These are phyloP conservation scores for Elmis aenea DNA, from an alignment of 2,888 invertebrate species.

Conservation along the genomic window DNA sequence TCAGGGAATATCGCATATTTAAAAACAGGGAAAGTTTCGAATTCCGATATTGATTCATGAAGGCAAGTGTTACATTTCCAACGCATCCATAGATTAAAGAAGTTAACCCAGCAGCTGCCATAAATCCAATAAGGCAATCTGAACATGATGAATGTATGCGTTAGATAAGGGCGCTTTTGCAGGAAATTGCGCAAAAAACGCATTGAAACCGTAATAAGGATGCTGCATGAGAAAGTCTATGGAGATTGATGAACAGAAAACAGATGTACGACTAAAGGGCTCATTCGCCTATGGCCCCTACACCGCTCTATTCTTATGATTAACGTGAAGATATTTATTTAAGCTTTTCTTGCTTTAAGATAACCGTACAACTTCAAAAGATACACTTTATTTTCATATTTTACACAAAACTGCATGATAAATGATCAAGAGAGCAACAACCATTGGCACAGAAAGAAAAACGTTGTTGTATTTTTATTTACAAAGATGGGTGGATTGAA, in stretches of 20 bases:
- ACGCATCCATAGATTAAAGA: constrained; percentile 18
- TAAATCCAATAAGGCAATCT: constrained; percentile 29
- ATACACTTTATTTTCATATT: too few species aligned
- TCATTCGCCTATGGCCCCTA: too few species aligned
- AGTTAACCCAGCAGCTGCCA: constrained; percentile 23
- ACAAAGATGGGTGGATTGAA: too few species aligned
- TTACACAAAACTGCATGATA: too few species aligned
- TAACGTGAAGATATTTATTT: too few species aligned
- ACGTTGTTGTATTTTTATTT: too few species aligned
- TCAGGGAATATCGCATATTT: constrained; percentile 14
- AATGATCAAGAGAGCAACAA: too few species aligned
- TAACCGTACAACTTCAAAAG: too few species aligned
- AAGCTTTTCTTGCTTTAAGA: too few species aligned
- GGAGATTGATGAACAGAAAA: constrained; percentile 28
- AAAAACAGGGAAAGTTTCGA: constrained; percentile 9
- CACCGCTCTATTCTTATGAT: too few species aligned
- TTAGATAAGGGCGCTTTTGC: constrained; percentile 19
- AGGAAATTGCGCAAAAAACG: constrained; percentile 17
- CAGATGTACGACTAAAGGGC: too few species aligned
- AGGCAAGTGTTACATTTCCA: constrained; percentile 22
- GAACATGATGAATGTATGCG: constrained; percentile 29
- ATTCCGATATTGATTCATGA: constrained; percentile 21
- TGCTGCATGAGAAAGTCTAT: constrained; percentile 17
- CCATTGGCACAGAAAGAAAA: too few species aligned
- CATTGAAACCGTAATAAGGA: constrained; percentile 23